Percentiles rank a stretch among this genome's conserved stretches.
phyloP scores from a whole-genome alignment of 2,888 invertebrate species.

The Thecophora atra region DNA sequence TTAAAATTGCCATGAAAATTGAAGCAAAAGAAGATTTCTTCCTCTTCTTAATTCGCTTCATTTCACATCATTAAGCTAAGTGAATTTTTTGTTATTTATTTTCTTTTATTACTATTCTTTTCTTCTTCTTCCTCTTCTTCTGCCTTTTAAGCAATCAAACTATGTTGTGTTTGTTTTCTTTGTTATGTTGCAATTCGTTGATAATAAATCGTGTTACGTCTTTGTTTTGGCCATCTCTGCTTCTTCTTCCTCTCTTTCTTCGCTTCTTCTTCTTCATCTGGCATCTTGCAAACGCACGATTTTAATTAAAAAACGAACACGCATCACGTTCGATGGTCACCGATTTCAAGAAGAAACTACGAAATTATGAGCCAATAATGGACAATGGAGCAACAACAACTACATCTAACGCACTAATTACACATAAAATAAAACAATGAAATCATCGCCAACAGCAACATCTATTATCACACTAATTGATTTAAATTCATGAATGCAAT shows the following conservation, averaged over 20 bases:
- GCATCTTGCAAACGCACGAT: slow-evolving; percentile 13
- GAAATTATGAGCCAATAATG: neutral
- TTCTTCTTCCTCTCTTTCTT: neutral
- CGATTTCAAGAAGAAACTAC: slow-evolving; percentile 9
- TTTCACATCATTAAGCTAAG: too few species aligned
- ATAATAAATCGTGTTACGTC: slow-evolving; percentile 19
- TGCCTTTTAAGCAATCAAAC: too few species aligned
- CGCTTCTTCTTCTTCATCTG: neutral
- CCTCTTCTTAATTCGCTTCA: too few species aligned
- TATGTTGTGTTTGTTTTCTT: too few species aligned
- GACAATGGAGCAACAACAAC: neutral
- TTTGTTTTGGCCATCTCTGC: slow-evolving; percentile 11
- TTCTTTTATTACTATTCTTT: neutral
- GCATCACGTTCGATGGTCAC: slow-evolving; percentile 16
- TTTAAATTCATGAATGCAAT: too few species aligned
- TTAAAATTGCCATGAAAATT: too few species aligned
- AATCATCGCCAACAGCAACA: neutral
- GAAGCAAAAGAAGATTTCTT: too few species aligned
- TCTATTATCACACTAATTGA: neutral
- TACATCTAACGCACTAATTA: neutral
- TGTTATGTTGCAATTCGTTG: neutral
- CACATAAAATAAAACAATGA: neutral
- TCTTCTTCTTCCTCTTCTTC: neutral
- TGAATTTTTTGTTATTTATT: neutral
- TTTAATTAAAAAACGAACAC: slow-evolving; percentile 26